Conservation (phyloP, 2,888 invertebrate genomes). For the Agrochola lota region DNA sequence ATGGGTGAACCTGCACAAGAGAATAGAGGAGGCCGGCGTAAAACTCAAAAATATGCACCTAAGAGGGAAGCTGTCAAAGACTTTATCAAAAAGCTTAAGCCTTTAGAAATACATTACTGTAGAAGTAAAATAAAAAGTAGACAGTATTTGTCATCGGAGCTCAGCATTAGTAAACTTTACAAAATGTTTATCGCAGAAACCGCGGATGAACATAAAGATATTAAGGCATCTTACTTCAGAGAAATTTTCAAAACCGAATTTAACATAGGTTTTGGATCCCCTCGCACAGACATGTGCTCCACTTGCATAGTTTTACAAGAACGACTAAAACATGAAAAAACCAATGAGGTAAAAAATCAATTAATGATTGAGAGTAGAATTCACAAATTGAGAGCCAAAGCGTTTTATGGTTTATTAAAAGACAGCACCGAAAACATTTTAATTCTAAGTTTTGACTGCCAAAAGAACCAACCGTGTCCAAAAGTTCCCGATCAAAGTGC, state of each 20-base stretch:
- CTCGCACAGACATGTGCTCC: conserved; percentile 58
- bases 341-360: conserved; percentile 42
- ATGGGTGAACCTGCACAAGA: conserved; percentile 40
- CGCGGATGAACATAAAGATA: background rate
- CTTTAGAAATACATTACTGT: conserved; percentile 52
- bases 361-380: conserved; percentile 60
- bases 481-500: conserved; percentile 58
- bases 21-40: conserved; percentile 35
- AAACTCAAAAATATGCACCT: conserved; percentile 41
- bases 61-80: conserved; percentile 36
- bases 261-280: conserved; percentile 58
- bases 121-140: conserved; percentile 45
- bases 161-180: conserved; percentile 47
- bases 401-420: conserved; percentile 60
- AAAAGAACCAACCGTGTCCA: conserved; percentile 57
- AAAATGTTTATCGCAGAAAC: conserved; percentile 8
- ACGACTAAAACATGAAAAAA: conserved; percentile 58
- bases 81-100: conserved; percentile 44
- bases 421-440: conserved; percentile 51
- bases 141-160: conserved; percentile 42
- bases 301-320: conserved; percentile 55
- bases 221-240: conserved; percentile 46
- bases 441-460: conserved; percentile 59
- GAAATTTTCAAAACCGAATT: conserved; percentile 53
- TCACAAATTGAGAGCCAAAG: conserved; percentile 60